Evolutionary conservation across 2,888 invertebrate species (phyloP).

Genomic region (Eupithecia insigniata): DNA sequence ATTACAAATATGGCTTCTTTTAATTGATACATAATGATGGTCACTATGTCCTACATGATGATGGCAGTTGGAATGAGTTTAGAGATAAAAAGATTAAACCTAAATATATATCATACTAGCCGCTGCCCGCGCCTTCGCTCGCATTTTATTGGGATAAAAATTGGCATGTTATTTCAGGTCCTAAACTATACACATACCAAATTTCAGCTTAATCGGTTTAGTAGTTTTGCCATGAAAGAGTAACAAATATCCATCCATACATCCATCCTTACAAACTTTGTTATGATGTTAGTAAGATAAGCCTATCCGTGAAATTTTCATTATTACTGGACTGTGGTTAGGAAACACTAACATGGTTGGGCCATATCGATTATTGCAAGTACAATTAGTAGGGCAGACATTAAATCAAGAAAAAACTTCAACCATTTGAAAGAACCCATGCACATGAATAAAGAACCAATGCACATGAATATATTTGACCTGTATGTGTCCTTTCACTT

Average conservation of each 20-base stretch:
- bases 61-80: not conserved
- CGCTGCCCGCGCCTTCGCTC: no score
- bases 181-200: no score
- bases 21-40: constrained; percentile 52
- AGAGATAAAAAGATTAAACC: not conserved
- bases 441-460: constrained; percentile 55
- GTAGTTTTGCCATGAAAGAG: no score
- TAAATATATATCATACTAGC: not conserved
- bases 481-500: constrained; percentile 47
- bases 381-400: no score
- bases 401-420: not conserved
- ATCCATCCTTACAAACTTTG: no score
- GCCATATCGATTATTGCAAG: no score
- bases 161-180: no score
- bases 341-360: not conserved
- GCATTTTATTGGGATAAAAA: no score
- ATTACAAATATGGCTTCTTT: constrained; percentile 58
- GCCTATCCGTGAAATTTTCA: not conserved
- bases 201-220: no score
- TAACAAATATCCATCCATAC: no score
- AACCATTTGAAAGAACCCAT: constrained; percentile 59
- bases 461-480: constrained; percentile 60
- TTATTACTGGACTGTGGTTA: not conserved
- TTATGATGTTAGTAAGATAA: no score
- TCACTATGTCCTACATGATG: constrained; percentile 20